Evolutionary conservation across 2,797 vertebrate species (phyloP).

Genomic region (Phoxinus dragarum): DNA sequence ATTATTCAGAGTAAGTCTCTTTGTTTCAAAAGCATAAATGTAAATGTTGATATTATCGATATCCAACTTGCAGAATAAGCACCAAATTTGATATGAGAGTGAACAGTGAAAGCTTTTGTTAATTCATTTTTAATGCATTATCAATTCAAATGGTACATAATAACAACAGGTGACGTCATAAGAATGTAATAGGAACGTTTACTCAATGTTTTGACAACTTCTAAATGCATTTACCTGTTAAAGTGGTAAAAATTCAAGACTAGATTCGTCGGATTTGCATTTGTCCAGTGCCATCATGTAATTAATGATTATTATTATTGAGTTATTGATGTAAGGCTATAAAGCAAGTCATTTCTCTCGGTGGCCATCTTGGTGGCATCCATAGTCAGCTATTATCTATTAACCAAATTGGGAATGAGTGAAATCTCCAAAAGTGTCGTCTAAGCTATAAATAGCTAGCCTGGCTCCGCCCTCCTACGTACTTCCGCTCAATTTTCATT

Average conservation of each 20-base stretch:
- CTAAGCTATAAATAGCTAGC: too few relatives aligned
- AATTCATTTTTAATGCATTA: not conserved
- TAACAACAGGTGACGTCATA: not conserved
- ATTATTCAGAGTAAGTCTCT: not conserved
- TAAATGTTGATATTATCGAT: not conserved
- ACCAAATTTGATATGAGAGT: too few relatives aligned
- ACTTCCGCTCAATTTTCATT: too few relatives aligned
- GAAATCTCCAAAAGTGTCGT: too few relatives aligned
- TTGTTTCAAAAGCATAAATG: not conserved
- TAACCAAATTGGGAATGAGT: not conserved
- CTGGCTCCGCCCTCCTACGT: too few relatives aligned
- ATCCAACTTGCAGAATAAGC: not conserved
- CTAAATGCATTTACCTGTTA: not conserved
- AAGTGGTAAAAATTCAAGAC: not conserved
- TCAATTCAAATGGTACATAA: not conserved
- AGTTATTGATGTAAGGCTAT: not conserved
- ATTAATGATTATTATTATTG: not conserved
- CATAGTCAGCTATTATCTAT: not conserved
- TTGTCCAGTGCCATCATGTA: not conserved
- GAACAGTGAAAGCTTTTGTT: not conserved
- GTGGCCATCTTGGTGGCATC: not conserved
- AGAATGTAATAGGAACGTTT: not conserved
- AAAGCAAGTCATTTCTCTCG: not conserved
- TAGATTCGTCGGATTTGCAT: not conserved
- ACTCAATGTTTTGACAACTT: not conserved